Conservation (phyloP, 2,797 vertebrate genomes). For the Botia kubotai region DNA sequence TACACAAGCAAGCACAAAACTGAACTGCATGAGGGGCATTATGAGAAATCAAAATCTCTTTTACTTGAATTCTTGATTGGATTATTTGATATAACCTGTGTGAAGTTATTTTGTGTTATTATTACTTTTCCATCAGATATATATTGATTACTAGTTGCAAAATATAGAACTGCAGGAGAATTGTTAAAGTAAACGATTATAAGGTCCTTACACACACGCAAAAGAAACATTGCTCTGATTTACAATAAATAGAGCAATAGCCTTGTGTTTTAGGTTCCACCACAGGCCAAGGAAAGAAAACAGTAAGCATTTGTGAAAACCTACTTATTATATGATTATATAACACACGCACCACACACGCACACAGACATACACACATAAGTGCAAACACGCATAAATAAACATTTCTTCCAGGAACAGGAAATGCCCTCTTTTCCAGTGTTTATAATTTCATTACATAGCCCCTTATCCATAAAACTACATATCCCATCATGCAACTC, state of each 20-base stretch:
- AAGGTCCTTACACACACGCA: constrained; percentile 53
- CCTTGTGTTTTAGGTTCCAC: constrained; percentile 28
- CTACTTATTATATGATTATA: constrained; percentile 51
- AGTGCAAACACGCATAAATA: constrained; percentile 52
- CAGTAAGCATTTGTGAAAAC: constrained; percentile 44
- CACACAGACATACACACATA: constrained; percentile 6
- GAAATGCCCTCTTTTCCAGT: constrained; percentile 20
- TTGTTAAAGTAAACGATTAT: constrained; percentile 53
- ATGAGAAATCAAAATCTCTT: constrained; percentile 8
- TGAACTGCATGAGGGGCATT: constrained; percentile 18
- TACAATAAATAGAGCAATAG: constrained; percentile 31
- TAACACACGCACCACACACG: constrained; percentile 7
- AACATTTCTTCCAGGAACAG: constrained; percentile 47
- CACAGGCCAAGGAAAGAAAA: constrained; percentile 35
- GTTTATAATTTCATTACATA: not conserved
- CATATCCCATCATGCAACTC: constrained; percentile 56
- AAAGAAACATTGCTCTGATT: constrained; percentile 49
- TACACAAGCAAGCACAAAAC: constrained; percentile 6
- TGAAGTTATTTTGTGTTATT: constrained; percentile 28
- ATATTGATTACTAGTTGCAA: constrained; percentile 65
- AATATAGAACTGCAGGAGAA: constrained; percentile 58
- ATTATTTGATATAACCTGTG: constrained; percentile 13
- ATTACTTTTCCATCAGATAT: constrained; percentile 49
- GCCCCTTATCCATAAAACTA: constrained; percentile 34
- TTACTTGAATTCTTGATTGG: not conserved